Percentiles rank a stretch among this genome's conserved stretches.
Conservation (phyloP, 2,888 invertebrate species). For the Troides oblongomaculatus region DNA sequence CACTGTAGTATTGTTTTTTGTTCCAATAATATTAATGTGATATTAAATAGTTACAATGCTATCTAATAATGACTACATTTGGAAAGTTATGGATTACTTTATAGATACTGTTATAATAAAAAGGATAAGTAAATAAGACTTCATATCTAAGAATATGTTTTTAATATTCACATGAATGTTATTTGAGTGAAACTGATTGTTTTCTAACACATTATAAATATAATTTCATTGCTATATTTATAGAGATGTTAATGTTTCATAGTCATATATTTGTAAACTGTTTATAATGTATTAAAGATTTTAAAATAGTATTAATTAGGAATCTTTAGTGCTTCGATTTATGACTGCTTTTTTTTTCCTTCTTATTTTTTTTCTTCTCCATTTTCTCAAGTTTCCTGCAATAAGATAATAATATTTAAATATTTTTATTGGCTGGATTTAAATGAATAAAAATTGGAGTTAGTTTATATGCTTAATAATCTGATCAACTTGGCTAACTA, state of each 20-base stretch:
- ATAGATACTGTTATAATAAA: neutral
- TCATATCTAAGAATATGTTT: neutral
- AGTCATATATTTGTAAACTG: no score
- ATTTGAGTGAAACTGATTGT: neutral
- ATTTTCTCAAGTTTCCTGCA: constrained; percentile 84
- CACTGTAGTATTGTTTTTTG: no score
- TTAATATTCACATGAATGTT: neutral
- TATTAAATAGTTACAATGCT: no score
- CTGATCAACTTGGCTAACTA: no score
- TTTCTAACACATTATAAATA: neutral
- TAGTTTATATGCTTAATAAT: no score
- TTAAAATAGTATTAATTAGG: neutral
- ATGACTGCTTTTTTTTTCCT: constrained; percentile 56
- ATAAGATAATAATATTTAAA: constrained; percentile 38
- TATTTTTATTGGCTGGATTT: neutral
- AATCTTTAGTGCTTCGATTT: constrained; percentile 49
- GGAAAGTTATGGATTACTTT: no score
- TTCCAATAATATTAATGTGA: no score
- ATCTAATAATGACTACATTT: no score
- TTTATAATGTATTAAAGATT: neutral
- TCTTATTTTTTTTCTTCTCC: constrained; percentile 77
- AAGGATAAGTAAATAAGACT: constrained; percentile 1
- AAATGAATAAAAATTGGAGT: no score
- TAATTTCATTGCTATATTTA: neutral
- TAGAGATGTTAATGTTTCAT: neutral